Base-by-base conservation (phyloP, 2,113 vertebrate species). In the Edolisoma coerulescens region DNA sequence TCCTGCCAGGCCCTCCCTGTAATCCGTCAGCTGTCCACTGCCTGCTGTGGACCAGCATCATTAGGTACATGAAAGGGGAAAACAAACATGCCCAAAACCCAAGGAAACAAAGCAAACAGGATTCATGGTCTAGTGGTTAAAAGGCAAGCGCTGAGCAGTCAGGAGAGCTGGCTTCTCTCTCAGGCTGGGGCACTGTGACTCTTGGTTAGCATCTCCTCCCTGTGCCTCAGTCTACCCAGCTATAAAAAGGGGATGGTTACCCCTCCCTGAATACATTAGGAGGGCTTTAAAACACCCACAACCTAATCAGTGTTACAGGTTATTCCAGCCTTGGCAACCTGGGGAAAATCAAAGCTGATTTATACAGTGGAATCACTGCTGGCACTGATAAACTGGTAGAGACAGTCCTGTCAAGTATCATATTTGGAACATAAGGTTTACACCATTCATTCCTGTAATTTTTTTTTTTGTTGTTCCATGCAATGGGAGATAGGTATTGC, bases 71-170 rank as follows among this genome's bases (percentile, higher is more conserved):
- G 86, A 96, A 96, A 97, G 96, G 30, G 65, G 69, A 93, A 93
- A 95, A 92, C 73, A 96, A 96, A 92, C 93, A 92, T 23, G 47
- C 64, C 52, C 54, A 84, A 91, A 96, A 52, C 42, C 60, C 86
- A 64, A 84, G 95, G 82, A 95, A 93, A 81, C 87, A 95, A 92
- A 92, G 94, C 87, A 94, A 96, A 95, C 86, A 95, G 95, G 96
- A 97, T 97, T 96, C 95, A 94, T 82, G 96, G 83, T 97, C 93
- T 75, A 41, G 69, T 76, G 77, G 76, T 96, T 95, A 94, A 92
- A 96, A 89, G 77, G 60, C 68, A 81, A 90, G 52, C 0, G 0
- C 63, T 59, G 68, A 54, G 32, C 57, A 75, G 33, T 13, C 42
- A 42, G 76, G 60, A 87, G 37, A 71, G 18, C 26, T 53, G 27